Evolutionary conservation across 2,888 invertebrate species (phyloP), one percentile per base, ranked within the genome.

Genomic region (Leucozona laternaria): DNA sequence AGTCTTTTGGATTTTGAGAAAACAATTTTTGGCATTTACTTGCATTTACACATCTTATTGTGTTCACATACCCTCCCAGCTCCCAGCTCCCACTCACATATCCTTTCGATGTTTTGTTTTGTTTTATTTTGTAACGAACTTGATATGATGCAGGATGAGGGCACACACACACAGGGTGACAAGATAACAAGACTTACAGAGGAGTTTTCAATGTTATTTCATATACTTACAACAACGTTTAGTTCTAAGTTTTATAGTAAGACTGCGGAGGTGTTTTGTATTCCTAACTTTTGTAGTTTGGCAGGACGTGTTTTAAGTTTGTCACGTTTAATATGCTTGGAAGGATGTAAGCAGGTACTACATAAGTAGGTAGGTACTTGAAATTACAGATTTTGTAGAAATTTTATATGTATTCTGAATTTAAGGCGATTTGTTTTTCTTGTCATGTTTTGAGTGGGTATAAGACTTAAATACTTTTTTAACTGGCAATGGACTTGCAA

Each of bases 61-160:
- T 60, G 31, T 50, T 34, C 28, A 13, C 17, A 22, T 60, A 60
- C 31, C 11, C 17, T 1, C 57, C 4, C n/a, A n/a, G n/a, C n/a
- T n/a, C n/a, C n/a, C n/a, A n/a, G n/a, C n/a, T n/a, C n/a, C 1
- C 11, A 1, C 48, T n/a, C 11, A 22, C 10, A 43, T 45, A 68
- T 78, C 78, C 68, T 78, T 62, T 22, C 31, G 64, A 64, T 84
- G 70, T 75, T 64, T 70, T n/a, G n/a, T n/a, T n/a, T n/a, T n/a
- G n/a, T n/a, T n/a, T n/a, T n/a, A n/a, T n/a, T n/a, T n/a, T 50
- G 22, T 43, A 64, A 80, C 80, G 76, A 80, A 80, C 64, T 58
- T 66, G 48, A 28, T 28, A 28, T 48, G 31, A 20, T 17, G 17
- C 4, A 25, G 45, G 13, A 15, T 20, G 17, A 17, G 34, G 8